Conservation (phyloP, 1,140 invertebrate species). For the Papilio helenus region DNA sequence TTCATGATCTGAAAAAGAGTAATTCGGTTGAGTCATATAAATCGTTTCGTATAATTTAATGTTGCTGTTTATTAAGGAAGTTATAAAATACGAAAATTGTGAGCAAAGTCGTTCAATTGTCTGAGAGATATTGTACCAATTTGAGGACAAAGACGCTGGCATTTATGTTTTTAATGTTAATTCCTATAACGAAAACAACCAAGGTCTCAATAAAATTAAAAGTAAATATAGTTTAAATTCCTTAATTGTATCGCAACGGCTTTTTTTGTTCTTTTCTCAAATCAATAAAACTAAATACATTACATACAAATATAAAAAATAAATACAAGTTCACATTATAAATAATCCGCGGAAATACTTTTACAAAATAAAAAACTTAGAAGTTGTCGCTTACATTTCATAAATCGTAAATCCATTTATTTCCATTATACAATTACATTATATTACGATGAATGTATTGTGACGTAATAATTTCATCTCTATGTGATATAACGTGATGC, state of each 20-base stretch:
- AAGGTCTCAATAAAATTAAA: too few relatives aligned
- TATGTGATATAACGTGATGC: constrained; percentile 70
- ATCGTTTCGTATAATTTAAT: constrained; percentile 25
- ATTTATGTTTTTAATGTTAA: constrained; percentile 9
- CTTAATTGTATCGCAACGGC: too few relatives aligned
- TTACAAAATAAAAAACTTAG: constrained; percentile 15
- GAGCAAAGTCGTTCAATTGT: constrained; percentile 22
- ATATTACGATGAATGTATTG: constrained; percentile 25
- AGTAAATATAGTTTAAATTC: too few relatives aligned
- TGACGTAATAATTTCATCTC: constrained; percentile 52
- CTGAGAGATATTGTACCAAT: constrained; percentile 3
- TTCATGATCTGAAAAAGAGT: neutral
- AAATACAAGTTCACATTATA: neutral
- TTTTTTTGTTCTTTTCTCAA: neutral
- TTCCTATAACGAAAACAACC: too few relatives aligned
- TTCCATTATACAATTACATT: constrained; percentile 16
- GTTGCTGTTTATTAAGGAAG: constrained; percentile 36
- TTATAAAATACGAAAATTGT: constrained; percentile 36
- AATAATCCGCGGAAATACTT: neutral
- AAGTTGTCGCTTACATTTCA: neutral
- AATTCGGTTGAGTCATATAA: neutral
- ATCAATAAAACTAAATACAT: neutral
- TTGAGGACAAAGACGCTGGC: constrained; percentile 10
- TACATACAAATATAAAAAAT: neutral
- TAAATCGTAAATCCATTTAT: constrained; percentile 9